A percentile compares a stretch with the other conserved stretches of the same genome.
These are phyloP conservation scores for Protomyctophum bolini DNA, from an alignment of 2,113 vertebrate genomes.

Conservation along the genomic window DNA sequence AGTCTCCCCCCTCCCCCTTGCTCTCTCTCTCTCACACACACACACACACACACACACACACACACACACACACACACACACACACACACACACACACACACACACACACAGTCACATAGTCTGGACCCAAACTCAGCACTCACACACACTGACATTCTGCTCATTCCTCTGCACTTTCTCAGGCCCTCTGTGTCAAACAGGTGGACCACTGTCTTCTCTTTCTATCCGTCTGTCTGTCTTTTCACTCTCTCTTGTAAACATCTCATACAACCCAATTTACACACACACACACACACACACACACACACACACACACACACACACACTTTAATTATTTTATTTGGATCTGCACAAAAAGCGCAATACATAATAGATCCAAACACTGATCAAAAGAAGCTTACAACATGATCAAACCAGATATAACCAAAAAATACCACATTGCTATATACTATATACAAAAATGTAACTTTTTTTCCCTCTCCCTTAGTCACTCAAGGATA, in stretches of 20 bases:
- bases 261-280: not conserved
- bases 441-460: no score
- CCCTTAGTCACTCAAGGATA: no score
- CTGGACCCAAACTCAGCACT: conserved; percentile 35
- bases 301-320: conserved; percentile 7
- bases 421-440: no score
- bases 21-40: not conserved
- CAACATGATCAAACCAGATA: no score
- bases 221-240: conserved; percentile 34
- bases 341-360: no score
- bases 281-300: conserved; percentile 1
- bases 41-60: not conserved
- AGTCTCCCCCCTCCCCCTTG: no score
- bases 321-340: no score
- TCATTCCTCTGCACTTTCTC: conserved; percentile 79
- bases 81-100: conserved; percentile 24
- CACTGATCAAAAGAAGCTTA: no score
- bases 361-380: no score
- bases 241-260: conserved; percentile 12
- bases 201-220: conserved; percentile 62
- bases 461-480: no score
- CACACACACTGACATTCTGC: conserved; percentile 58
- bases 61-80: conserved; percentile 33
- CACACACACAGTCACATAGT: conserved; percentile 5
- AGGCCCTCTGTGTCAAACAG: conserved; percentile 79